Evolutionary conservation across 2,797 vertebrate genomes (phyloP).

Genomic region (Pangasius macronema): DNA sequence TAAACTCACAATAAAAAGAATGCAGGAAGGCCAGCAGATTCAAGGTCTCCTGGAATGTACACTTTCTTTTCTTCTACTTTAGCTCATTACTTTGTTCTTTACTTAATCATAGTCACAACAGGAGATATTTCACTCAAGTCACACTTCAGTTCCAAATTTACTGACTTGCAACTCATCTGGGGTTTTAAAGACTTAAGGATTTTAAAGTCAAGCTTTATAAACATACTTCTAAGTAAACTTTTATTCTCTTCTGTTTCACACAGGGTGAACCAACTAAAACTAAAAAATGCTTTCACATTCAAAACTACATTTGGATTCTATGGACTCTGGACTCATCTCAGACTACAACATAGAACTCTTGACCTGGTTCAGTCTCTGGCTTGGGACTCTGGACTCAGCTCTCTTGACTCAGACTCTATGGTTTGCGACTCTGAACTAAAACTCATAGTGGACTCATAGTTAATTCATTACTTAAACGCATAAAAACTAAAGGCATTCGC

Average conservation of each 20-base stretch:
- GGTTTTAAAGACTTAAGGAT: slow-evolving; percentile 3
- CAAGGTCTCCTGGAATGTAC: not conserved
- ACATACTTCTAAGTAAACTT: not conserved
- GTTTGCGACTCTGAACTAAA: not conserved
- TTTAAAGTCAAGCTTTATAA: not conserved
- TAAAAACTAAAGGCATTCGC: not conserved
- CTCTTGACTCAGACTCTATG: not conserved
- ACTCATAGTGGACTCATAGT: not conserved
- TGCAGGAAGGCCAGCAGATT: not conserved
- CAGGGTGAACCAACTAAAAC: not conserved
- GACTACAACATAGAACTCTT: not conserved
- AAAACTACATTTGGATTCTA: not conserved
- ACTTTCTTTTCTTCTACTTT: not conserved
- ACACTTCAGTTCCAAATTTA: not conserved
- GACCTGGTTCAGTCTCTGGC: not conserved
- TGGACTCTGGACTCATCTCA: not conserved
- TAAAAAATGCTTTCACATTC: not conserved
- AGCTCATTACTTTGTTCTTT: not conserved
- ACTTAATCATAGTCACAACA: slow-evolving; percentile 1
- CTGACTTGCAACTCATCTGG: not conserved
- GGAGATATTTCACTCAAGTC: not conserved
- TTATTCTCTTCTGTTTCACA: not conserved
- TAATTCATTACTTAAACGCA: not conserved
- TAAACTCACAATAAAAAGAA: not conserved
- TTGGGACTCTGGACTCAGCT: not conserved